Percentiles rank a stretch among this genome's conserved stretches.
Conservation (phyloP, 2,888 invertebrate genomes). For the Agriopis aurantiaria region DNA sequence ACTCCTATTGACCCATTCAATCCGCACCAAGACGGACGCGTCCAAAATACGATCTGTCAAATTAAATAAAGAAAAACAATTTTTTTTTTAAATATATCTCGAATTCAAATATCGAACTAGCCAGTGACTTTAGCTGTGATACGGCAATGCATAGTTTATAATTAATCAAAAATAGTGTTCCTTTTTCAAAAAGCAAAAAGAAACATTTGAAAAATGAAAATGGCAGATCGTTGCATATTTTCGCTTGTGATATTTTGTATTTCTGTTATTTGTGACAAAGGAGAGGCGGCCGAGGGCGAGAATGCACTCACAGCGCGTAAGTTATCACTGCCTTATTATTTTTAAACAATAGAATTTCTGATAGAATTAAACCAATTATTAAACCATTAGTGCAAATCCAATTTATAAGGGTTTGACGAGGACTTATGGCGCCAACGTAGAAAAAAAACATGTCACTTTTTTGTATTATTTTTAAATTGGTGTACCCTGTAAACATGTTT, state of each 20-base stretch:
- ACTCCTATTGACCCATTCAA: conserved; percentile 68
- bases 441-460: too few species aligned
- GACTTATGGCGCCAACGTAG: too few species aligned
- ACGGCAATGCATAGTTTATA: conserved; percentile 51
- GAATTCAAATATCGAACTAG: conserved; percentile 12
- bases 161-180: conserved; percentile 45
- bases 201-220: conserved; percentile 58
- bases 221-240: conserved; percentile 69
- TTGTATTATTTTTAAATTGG: too few species aligned
- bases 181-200: conserved; percentile 38
- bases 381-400: background rate
- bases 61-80: conserved; percentile 34
- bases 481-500: too few species aligned
- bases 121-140: conserved; percentile 52
- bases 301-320: conserved; percentile 71
- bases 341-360: background rate
- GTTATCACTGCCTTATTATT: conserved; percentile 49
- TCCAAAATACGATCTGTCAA: conserved; percentile 54
- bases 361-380: background rate
- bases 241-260: conserved; percentile 71
- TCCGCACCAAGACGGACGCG: conserved; percentile 72
- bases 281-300: conserved; percentile 72
- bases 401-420: too few species aligned
- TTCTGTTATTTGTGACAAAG: conserved; percentile 67
- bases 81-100: background rate